Percentiles rank a stretch among this genome's conserved stretches.
These are phyloP conservation scores for Drosophila pegasa DNA, from an alignment of 2,888 invertebrate species.

Conservation along the genomic window DNA sequence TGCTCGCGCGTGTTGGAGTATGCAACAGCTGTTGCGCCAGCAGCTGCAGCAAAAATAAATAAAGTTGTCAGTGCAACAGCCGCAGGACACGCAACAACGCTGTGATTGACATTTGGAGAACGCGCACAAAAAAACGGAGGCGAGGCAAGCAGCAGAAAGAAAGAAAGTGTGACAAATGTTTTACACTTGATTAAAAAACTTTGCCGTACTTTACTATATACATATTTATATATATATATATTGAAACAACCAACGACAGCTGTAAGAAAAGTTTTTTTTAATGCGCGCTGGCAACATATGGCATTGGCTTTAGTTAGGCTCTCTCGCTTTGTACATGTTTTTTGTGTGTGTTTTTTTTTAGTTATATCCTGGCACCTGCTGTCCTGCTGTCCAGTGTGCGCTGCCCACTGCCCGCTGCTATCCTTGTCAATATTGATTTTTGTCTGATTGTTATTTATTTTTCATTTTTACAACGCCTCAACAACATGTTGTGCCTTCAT, in stretches of 20 bases:
- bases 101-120: slow-evolving; percentile 25
- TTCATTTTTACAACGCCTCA: slow-evolving; percentile 60
- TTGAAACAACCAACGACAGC: slow-evolving; percentile 10
- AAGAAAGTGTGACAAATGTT: slow-evolving; percentile 32
- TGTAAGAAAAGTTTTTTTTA: slow-evolving; percentile 29
- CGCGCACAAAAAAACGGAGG: not conserved
- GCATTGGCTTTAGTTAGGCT: slow-evolving; percentile 32
- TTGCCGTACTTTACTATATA: slow-evolving; percentile 22
- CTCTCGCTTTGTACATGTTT: slow-evolving; percentile 13
- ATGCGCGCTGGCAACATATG: slow-evolving; percentile 57
- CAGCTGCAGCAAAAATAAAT: slow-evolving; percentile 31
- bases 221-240: slow-evolving; percentile 2
- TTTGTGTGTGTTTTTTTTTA: slow-evolving; percentile 1
- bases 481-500: slow-evolving; percentile 28
- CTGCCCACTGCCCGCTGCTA: slow-evolving; percentile 11
- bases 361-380: slow-evolving; percentile 20
- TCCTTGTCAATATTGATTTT: slow-evolving; percentile 74
- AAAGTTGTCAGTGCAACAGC: slow-evolving; percentile 37
- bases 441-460: slow-evolving; percentile 77
- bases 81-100: slow-evolving; percentile 12
- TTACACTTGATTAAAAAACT: slow-evolving; percentile 71
- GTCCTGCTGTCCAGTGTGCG: slow-evolving; percentile 8
- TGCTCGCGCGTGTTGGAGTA: slow-evolving; percentile 11
- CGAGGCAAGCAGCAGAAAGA: slow-evolving; percentile 3
- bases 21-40: slow-evolving; percentile 66